phyloP scores from a whole-genome alignment of 2,888 invertebrate genomes.

The Lasioglossum lativentre region DNA sequence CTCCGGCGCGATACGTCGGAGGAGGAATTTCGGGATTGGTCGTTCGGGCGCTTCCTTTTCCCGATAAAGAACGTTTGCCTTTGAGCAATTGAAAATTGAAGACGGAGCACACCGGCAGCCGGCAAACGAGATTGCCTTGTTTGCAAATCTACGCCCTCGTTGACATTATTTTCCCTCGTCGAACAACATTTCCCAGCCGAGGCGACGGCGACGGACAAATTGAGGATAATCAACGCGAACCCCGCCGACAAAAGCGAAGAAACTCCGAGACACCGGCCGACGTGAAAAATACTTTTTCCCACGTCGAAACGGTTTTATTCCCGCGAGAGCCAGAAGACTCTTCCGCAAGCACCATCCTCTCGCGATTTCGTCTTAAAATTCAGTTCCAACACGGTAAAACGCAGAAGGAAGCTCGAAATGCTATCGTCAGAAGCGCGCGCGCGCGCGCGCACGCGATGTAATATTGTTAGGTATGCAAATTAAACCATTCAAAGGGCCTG shows the following conservation, averaged over 20 bases:
- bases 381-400: constrained; percentile 25
- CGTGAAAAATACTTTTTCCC: constrained; percentile 12
- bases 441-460: constrained; percentile 59
- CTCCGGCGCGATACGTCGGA: neutral
- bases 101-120: neutral
- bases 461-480: constrained; percentile 76
- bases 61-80: constrained; percentile 6
- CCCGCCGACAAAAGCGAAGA: neutral
- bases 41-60: neutral
- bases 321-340: neutral
- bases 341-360: neutral
- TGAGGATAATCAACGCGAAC: constrained; percentile 22
- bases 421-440: constrained; percentile 56
- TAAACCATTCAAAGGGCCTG: constrained; percentile 72
- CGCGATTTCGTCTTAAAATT: constrained; percentile 36
- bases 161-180: constrained; percentile 17
- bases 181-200: constrained; percentile 5
- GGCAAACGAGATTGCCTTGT: constrained; percentile 23
- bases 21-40: neutral
- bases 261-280: constrained; percentile 7
- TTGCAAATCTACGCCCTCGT: constrained; percentile 26
- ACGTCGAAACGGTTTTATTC: constrained; percentile 15
- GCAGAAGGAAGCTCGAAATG: constrained; percentile 55
- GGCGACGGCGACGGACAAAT: constrained; percentile 2
- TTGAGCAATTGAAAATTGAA: constrained; percentile 15